Evolutionary conservation across 2,888 invertebrate genomes (phyloP), one percentile per base, ranked within the genome.

Genomic region (Physocephala rufipes): DNA sequence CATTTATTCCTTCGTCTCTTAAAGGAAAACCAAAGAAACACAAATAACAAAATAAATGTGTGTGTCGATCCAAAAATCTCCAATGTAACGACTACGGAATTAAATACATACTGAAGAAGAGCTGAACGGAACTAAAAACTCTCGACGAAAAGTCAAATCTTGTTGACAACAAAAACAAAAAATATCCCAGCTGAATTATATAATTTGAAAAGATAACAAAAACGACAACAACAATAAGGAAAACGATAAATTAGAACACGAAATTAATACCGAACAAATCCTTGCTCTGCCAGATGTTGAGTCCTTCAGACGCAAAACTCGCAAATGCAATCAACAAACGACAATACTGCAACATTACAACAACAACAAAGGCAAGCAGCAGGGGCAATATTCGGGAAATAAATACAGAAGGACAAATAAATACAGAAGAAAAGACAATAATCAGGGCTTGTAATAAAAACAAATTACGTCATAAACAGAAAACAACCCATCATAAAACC

Each of bases 391-490:
- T n/a, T n/a, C n/a, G n/a, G n/a, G n/a, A n/a, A n/a, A n/a, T n/a
- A 26, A n/a, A 66, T 9, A 13, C 15, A 13, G 1, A 51, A 28
- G 19, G n/a, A n/a, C n/a, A n/a, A 12, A n/a, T n/a, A n/a, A n/a
- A n/a, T n/a, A n/a, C n/a, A 15, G 26, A 45, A 28, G 28, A 36
- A 68, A 4, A 28, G 68, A 68, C 68, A 51, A 36, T 68, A 59
- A 68, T 68, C 68, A 68, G 68, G 51, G 61, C 62, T 36, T 68
- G 68, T 62, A 62, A 62, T 68, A 62, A 51, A 49, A 62, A 30
- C 68, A 61, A 68, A 68, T 68, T 68, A 68, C 68, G 51, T 61
- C 61, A 68, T 68, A 61, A 68, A 68, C 61, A 36, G n/a, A 49
- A 49, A 62, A 36, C 36, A 36, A n/a, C n/a, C 9, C 36, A 36